Conservation (phyloP, 2,113 vertebrate species). For the Peromyscus californicus region DNA sequence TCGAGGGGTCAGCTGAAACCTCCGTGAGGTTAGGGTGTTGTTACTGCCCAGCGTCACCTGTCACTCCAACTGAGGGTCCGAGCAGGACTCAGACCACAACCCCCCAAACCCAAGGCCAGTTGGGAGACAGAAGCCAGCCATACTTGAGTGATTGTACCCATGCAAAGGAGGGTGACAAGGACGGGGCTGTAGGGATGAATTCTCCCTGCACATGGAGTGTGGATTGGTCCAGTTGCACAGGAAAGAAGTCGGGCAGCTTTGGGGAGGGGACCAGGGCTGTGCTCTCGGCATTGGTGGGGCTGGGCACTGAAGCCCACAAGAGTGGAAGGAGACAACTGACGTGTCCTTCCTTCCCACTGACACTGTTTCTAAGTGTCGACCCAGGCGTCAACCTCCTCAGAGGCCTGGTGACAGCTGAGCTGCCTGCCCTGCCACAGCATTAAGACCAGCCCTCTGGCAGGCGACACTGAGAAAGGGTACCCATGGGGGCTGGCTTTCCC, state of each 20-base stretch:
- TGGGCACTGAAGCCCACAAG: background rate
- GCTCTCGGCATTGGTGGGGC: background rate
- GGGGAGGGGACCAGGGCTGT: background rate
- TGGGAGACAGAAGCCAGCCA: background rate
- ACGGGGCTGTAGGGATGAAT: background rate
- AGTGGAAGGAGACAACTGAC: background rate
- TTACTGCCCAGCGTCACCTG: background rate
- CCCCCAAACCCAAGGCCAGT: background rate
- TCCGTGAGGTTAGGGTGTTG: background rate
- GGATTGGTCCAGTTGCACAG: accelerated
- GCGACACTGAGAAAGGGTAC: accelerated
- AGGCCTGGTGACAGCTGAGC: background rate
- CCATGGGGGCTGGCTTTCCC: accelerated
- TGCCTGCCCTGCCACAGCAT: background rate
- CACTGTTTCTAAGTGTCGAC: background rate
- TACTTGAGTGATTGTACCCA: background rate
- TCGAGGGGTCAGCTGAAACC: accelerated
- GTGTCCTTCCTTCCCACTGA: background rate
- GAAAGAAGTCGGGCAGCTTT: background rate
- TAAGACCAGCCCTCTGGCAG: background rate
- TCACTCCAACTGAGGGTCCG: background rate
- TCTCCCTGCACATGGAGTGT: accelerated
- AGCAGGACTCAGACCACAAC: background rate
- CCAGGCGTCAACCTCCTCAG: background rate
- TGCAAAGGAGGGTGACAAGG: accelerated